A percentile compares a stretch with the other conserved stretches of the same genome.
Conservation (phyloP, 1,140 invertebrate species). For the Micrasema minimum region DNA sequence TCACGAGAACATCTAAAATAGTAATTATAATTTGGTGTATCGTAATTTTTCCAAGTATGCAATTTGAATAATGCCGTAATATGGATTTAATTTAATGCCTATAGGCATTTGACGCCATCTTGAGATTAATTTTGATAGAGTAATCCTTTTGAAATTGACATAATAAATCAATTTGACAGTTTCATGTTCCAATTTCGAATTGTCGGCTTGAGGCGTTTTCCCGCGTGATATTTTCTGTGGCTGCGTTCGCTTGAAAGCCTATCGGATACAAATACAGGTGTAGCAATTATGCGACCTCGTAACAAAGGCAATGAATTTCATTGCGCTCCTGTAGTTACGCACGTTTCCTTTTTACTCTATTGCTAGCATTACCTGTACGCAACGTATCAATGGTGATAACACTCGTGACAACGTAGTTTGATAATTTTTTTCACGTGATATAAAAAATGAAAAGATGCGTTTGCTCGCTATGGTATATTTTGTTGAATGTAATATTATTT, state of each 20-base stretch:
- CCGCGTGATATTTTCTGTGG: conserved; percentile 28
- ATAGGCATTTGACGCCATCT: neutral
- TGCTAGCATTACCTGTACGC: too few species aligned
- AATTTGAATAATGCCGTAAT: too few species aligned
- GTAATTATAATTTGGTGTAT: too few species aligned
- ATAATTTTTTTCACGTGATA: conserved; percentile 3
- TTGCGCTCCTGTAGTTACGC: too few species aligned
- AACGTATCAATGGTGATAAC: neutral
- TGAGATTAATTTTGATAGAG: neutral
- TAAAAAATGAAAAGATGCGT: conserved; percentile 17
- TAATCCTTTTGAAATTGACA: neutral
- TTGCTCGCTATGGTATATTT: neutral
- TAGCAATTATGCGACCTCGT: neutral
- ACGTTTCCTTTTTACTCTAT: too few species aligned
- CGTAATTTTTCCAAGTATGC: too few species aligned
- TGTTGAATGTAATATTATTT: too few species aligned
- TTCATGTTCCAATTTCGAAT: neutral
- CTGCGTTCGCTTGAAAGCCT: conserved; percentile 19
- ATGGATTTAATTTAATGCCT: neutral
- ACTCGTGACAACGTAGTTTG: conserved; percentile 15
- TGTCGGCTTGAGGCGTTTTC: conserved; percentile 10
- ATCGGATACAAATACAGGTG: neutral
- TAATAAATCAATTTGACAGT: conserved; percentile 6
- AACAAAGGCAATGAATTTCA: conserved; percentile 7
- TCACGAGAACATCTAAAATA: too few species aligned